phyloP scores from a whole-genome alignment of 2,888 invertebrate species.

The Ectemnius lituratus region DNA sequence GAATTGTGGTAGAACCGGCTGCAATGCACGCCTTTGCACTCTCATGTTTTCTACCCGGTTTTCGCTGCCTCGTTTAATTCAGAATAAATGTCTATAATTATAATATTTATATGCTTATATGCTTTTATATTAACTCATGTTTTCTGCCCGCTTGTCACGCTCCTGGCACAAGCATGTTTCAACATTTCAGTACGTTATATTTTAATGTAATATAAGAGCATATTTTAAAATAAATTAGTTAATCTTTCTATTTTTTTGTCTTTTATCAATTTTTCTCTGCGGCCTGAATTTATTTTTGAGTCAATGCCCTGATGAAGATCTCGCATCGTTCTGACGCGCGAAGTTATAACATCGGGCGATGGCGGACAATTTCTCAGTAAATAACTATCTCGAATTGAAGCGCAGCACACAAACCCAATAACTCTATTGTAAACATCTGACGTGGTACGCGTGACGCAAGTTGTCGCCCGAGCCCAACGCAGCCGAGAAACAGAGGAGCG shows the following conservation, averaged over 20 bases:
- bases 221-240: too few species aligned
- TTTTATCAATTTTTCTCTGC: too few species aligned
- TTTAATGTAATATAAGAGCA: too few species aligned
- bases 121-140: too few species aligned
- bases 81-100: neutral
- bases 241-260: too few species aligned
- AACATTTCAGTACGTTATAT: too few species aligned
- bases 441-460: slow-evolving; percentile 18
- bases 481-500: too few species aligned
- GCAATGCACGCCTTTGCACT: slow-evolving; percentile 11
- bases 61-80: neutral
- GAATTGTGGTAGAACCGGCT: slow-evolving; percentile 13
- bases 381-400: slow-evolving; percentile 13
- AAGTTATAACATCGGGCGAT: neutral
- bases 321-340: neutral
- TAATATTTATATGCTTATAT: too few species aligned
- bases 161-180: too few species aligned
- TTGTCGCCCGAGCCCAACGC: slow-evolving; percentile 2
- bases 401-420: slow-evolving; percentile 17
- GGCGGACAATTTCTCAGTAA: slow-evolving; percentile 4
- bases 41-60: neutral
- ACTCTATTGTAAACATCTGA: slow-evolving; percentile 30
- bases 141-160: too few species aligned
- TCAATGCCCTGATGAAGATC: neutral
- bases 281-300: neutral